Evolutionary conservation across 2,888 invertebrate genomes (phyloP), one percentile per base, ranked within the genome.

Genomic region (Macrophya alboannulata): DNA sequence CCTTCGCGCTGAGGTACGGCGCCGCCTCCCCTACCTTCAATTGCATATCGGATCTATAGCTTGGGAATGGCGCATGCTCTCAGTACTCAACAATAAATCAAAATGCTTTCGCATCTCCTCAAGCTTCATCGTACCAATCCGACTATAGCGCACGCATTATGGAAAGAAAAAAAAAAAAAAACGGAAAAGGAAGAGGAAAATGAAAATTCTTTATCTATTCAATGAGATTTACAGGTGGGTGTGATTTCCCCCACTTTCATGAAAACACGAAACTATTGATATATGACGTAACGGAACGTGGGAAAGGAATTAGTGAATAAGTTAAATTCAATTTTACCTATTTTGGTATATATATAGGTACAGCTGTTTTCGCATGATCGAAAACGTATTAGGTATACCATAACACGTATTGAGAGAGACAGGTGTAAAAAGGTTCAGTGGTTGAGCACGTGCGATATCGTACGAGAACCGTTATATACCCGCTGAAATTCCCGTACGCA

Each of bases 1-100:
- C 83, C 83, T 83, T 83, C 68, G 83, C 68, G 83, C 68, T 31
- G 51, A 83, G 83, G 83, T 83, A 83, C 83, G 71, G 68, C 71
- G 83, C 71, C 83, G 83, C 48, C 83, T 48, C 65, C 83, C 71
- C 65, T 71, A 83, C 83, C 83, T 83, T 83, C 65, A 65, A 83
- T 83, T 83, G 65, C 83, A 71, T 48, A 68, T 83, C 83, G 83
- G 68, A 51, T 83, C 68, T 48, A 48, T 65, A 68, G 31, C n/a
- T 43, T 51, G 12, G 76, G 40, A 62, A 40, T 68, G 31, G 83
- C 83, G 83, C 83, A 83, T 83, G 83, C 83, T 71, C 68, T 83
- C 9, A 40, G 21, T 65, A 10, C 21, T n/a, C 25, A 17, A 9
- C 21, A 17, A 81, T 62, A 40, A 65, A 43, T 51, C 37, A 59